phyloP scores from a whole-genome alignment of 2,797 vertebrate species.

The Pangasius krempfi region DNA sequence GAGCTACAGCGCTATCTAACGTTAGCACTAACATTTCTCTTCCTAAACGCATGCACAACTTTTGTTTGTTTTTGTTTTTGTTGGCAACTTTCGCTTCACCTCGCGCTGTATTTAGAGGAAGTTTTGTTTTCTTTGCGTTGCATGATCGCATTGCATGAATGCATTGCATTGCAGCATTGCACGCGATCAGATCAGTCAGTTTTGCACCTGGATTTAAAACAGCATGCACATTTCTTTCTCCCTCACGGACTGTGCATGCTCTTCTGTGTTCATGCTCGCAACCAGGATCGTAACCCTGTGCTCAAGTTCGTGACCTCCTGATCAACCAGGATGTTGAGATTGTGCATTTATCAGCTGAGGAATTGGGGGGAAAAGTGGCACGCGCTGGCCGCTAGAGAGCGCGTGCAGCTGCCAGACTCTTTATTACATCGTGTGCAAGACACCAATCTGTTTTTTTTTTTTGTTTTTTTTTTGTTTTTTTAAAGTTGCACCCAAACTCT shows the following conservation, averaged over 20 bases:
- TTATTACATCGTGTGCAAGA: conserved; percentile 64
- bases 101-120: not conserved
- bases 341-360: conserved; percentile 72
- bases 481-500: not conserved
- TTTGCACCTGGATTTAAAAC: not conserved
- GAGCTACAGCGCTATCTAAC: conserved; percentile 70
- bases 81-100: conserved; percentile 5
- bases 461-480: not conserved
- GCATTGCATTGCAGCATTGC: not conserved
- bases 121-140: not conserved
- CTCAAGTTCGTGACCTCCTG: conserved; percentile 66
- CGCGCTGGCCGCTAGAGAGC: conserved; percentile 78
- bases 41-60: conserved; percentile 9
- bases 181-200: not conserved
- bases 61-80: not conserved
- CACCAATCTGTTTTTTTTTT: conserved; percentile 27
- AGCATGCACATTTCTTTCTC: not conserved
- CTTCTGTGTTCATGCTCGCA: not conserved
- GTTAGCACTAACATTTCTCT: conserved; percentile 68
- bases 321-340: conserved; percentile 70
- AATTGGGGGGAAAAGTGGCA: conserved; percentile 63
- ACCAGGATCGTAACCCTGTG: conserved; percentile 33
- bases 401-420: conserved; percentile 59
- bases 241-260: not conserved
- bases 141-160: not conserved